These are phyloP conservation scores for Leuciscus idus DNA, from an alignment of 2,113 vertebrate genomes.

Conservation along the genomic window DNA sequence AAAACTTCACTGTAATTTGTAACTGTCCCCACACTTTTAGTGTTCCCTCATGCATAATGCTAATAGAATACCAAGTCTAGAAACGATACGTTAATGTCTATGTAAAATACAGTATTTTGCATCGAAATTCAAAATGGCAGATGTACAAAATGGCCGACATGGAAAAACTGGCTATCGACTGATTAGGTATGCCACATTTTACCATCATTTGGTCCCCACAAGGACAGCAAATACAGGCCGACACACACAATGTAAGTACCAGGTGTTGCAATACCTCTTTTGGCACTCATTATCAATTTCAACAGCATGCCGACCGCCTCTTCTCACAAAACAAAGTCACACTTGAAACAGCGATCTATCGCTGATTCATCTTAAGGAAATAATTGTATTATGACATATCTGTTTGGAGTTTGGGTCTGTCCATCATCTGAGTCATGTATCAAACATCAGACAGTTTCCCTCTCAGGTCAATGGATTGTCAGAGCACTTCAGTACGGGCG, in stretches of 20 bases:
- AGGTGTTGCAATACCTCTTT: conserved; percentile 2
- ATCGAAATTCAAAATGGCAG: neutral
- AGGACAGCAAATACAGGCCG: neutral
- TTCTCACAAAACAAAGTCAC: neutral
- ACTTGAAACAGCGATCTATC: neutral
- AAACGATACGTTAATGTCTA: neutral
- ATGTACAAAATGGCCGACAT: neutral
- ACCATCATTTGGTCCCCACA: neutral
- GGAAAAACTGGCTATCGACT: neutral
- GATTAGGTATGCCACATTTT: neutral
- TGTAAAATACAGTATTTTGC: neutral
- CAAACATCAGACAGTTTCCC: conserved; percentile 29
- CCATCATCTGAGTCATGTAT: conserved; percentile 31
- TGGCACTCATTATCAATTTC: neutral
- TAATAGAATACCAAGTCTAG: neutral
- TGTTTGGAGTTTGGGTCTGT: conserved; percentile 27
- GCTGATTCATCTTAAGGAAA: neutral
- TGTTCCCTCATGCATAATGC: neutral
- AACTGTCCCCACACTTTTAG: neutral
- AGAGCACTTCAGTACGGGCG: conserved; percentile 31
- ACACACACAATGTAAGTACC: neutral
- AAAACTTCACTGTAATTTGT: neutral
- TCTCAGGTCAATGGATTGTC: conserved; percentile 44
- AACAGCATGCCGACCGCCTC: neutral
- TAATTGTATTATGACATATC: conserved; percentile 16